These are phyloP conservation scores for Grammomys dolichurus DNA, from an alignment of 2,113 vertebrate genomes.

Conservation along the genomic window DNA sequence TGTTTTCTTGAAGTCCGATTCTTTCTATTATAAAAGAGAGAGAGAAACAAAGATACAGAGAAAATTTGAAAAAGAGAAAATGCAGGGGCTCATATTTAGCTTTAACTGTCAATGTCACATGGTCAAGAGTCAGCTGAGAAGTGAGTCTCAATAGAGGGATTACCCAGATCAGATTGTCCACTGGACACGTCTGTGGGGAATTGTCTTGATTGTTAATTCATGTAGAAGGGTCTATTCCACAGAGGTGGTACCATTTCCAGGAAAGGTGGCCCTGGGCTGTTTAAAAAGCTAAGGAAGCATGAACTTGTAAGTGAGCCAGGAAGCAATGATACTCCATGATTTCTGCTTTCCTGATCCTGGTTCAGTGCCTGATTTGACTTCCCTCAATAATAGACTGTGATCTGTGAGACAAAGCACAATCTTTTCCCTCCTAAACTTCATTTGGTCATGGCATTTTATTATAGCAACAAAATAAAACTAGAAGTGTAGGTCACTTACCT, in stretches of 20 bases:
- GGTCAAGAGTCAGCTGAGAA: not conserved
- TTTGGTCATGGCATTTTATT: not conserved
- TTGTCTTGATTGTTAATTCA: not conserved
- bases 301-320: not conserved
- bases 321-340: too few species aligned
- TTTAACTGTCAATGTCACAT: not conserved
- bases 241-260: too few species aligned
- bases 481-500: not conserved
- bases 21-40: not conserved
- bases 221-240: not conserved
- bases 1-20: not conserved
- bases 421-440: not conserved
- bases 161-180: not conserved
- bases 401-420: not conserved
- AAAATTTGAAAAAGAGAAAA: not conserved
- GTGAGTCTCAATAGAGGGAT: not conserved
- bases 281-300: not conserved
- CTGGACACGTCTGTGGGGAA: not conserved
- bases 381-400: too few species aligned
- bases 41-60: not conserved
- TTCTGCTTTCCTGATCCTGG: not conserved
- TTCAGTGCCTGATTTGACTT: not conserved
- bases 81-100: not conserved
- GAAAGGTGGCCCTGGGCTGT: not conserved
- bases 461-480: not conserved